phyloP scores from a whole-genome alignment of 2,113 vertebrate species.

The Cololabis saira region DNA sequence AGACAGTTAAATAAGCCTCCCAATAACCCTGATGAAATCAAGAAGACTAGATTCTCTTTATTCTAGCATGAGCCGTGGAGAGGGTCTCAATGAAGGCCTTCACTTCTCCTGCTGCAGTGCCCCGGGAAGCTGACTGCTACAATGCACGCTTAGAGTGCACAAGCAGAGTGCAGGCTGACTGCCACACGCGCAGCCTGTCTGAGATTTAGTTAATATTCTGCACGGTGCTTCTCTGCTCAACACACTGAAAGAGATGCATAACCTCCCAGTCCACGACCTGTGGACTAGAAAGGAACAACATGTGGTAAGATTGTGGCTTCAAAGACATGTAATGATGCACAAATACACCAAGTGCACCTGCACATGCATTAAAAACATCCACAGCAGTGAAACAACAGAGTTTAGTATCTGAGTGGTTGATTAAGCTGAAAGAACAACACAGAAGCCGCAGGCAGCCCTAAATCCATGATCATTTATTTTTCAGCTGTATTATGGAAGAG shows the following conservation, averaged over 20 bases:
- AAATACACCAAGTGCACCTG: background rate
- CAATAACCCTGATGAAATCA: conserved; percentile 66
- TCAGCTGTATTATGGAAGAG: background rate
- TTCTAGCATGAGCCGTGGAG: conserved; percentile 53
- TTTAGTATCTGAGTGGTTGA: conserved; percentile 19
- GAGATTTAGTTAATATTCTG: conserved; percentile 76
- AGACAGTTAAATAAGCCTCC: conserved; percentile 61
- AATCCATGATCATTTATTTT: conserved; percentile 11
- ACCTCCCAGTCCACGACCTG: conserved; percentile 62
- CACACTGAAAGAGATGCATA: conserved; percentile 72
- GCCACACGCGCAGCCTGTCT: conserved; percentile 19
- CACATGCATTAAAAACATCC: conserved; percentile 1
- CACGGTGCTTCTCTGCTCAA: conserved; percentile 64
- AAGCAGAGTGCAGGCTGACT: conserved; percentile 6
- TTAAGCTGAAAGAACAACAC: background rate
- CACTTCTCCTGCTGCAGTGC: conserved; percentile 39
- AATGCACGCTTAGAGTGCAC: conserved; percentile 6
- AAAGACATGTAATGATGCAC: conserved; percentile 25
- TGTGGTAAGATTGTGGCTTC: conserved; percentile 25
- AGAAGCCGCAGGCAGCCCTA: background rate
- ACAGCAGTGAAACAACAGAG: conserved; percentile 5
- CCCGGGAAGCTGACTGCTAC: conserved; percentile 49
- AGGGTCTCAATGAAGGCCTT: conserved; percentile 44
- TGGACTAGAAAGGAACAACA: conserved; percentile 47
- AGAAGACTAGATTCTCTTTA: conserved; percentile 47